Evolutionary conservation across 64 coral and sea anemone genomes (phyloP).

Genomic region (Orbicella faveolata): DNA sequence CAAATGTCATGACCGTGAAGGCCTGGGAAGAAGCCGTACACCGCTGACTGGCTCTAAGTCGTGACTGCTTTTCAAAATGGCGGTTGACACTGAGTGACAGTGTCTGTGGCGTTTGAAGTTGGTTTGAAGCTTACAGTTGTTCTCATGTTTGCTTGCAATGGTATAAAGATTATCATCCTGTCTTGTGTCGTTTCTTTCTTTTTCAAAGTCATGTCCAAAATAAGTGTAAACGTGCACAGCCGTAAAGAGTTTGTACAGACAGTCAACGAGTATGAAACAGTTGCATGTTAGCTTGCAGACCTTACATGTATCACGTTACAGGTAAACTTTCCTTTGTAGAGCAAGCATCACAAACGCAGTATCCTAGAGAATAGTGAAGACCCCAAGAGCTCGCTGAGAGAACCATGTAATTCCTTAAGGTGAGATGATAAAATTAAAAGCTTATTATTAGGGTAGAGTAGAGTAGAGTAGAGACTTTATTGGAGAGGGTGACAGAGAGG

Average conservation of each 20-base stretch:
- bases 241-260: neutral
- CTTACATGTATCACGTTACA: no score
- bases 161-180: neutral
- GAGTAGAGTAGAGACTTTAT: no score
- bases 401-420: slow-evolving; percentile 8
- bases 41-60: no score
- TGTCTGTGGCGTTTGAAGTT: neutral
- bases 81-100: neutral
- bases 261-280: neutral
- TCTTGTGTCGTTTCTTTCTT: neutral
- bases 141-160: slow-evolving; percentile 19
- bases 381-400: neutral
- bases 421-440: neutral
- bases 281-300: no score
- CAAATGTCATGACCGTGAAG: neutral
- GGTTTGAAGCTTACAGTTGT: neutral
- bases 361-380: slow-evolving; percentile 19
- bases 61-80: slow-evolving; percentile 3
- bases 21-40: neutral
- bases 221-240: neutral
- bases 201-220: neutral
- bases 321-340: neutral
- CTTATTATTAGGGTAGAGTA: neutral
- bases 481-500: no score
- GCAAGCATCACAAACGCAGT: neutral